Evolutionary conservation across 2,113 vertebrate genomes (phyloP).

Genomic region (Neolamprologus sp.): DNA sequence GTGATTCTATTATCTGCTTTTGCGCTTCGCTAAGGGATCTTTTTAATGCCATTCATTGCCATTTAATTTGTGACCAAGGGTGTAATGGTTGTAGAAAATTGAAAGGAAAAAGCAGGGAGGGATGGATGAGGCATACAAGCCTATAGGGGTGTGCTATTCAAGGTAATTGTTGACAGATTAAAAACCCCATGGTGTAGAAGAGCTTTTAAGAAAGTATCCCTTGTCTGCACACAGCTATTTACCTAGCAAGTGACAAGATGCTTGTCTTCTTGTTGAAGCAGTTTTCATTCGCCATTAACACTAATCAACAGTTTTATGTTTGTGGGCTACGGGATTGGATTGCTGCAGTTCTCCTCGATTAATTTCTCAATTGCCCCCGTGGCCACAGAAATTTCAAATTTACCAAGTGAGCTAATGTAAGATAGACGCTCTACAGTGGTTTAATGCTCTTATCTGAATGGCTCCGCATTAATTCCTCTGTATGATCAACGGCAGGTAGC

Average conservation of each 20-base stretch:
- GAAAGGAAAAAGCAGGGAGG: background rate
- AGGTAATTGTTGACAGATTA: conserved; percentile 7
- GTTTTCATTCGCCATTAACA: background rate
- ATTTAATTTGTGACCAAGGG: conserved; percentile 50
- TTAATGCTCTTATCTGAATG: conserved; percentile 46
- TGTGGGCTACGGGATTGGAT: background rate
- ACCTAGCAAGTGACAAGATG: background rate
- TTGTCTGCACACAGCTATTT: background rate
- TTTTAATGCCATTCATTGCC: conserved; percentile 28
- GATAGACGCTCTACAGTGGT: conserved; percentile 42
- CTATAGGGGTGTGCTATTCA: background rate
- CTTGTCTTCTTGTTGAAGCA: background rate
- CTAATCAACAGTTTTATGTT: conserved; percentile 52
- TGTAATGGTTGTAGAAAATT: conserved; percentile 33
- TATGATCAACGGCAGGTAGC: conserved; percentile 20
- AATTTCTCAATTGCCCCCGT: conserved; percentile 40
- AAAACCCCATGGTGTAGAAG: background rate
- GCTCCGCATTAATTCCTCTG: conserved; percentile 31
- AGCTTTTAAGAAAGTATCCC: background rate
- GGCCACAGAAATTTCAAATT: conserved; percentile 35
- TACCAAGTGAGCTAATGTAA: conserved; percentile 48
- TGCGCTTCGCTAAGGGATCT: conserved; percentile 9
- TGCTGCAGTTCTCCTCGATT: conserved; percentile 39
- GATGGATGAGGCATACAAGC: background rate
- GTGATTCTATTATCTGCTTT: conserved; percentile 25